Percentiles rank a stretch among this genome's conserved stretches.
Evolutionary conservation across 2,888 invertebrate species (phyloP).

Genomic region (Elmis aenea): DNA sequence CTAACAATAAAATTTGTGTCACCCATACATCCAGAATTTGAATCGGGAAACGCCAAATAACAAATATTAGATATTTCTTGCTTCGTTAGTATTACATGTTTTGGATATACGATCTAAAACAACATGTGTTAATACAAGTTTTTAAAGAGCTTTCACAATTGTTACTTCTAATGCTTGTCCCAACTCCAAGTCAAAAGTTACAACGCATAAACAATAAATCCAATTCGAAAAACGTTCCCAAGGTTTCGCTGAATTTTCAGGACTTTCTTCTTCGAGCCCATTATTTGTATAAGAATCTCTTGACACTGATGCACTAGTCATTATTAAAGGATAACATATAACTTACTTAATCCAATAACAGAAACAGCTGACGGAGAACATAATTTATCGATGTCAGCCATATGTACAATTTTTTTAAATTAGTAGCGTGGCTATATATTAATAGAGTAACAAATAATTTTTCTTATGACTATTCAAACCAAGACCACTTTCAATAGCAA

Average conservation of each 20-base stretch:
- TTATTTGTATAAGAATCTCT: no score
- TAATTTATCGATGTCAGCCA: no score
- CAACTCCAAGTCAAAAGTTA: constrained; percentile 97
- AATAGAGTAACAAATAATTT: no score
- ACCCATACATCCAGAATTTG: constrained; percentile 98
- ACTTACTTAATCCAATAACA: no score
- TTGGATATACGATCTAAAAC: constrained; percentile 73
- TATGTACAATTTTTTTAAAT: no score
- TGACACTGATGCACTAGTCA: no score
- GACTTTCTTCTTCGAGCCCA: constrained; percentile 3
- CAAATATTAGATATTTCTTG: constrained; percentile 91
- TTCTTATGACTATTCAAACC: no score
- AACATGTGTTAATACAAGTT: constrained; percentile 9
- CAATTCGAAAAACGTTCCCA: constrained; percentile 85
- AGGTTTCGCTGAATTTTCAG: constrained; percentile 1
- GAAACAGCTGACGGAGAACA: no score
- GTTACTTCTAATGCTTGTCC: constrained; percentile 94
- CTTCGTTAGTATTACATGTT: constrained; percentile 70
- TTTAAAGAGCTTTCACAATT: not conserved
- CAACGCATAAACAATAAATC: constrained; percentile 96
- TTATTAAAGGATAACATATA: no score
- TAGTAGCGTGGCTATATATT: no score
- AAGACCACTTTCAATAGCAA: no score
- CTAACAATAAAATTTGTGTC: constrained; percentile 96
- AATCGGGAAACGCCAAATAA: constrained; percentile 98